Conservation (phyloP, 2,113 vertebrate species). For the Orycteropus afer region DNA sequence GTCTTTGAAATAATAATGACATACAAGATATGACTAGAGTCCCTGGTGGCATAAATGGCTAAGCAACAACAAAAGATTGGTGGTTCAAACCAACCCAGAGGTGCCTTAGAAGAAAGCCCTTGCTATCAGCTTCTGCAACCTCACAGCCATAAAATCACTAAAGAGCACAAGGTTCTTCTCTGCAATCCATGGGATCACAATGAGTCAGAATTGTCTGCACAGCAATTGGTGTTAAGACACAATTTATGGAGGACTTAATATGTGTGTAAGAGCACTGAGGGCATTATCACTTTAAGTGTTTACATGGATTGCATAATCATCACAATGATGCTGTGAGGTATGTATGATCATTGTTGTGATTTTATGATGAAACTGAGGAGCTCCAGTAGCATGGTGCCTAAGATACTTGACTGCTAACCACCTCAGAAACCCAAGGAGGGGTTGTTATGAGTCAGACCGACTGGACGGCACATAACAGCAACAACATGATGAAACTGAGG, state of each 20-base stretch:
- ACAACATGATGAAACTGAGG: not conserved
- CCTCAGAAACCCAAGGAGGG: too few relatives aligned
- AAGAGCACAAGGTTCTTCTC: not conserved
- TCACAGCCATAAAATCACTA: not conserved
- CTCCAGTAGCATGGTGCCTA: too few relatives aligned
- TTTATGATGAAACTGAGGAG: not conserved
- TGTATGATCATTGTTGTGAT: not conserved
- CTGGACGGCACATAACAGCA: too few relatives aligned
- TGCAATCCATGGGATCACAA: not conserved
- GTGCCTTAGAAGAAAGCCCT: not conserved
- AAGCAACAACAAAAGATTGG: not conserved
- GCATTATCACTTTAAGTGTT: not conserved
- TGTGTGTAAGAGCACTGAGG: not conserved
- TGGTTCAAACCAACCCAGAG: not conserved
- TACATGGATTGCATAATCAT: not conserved
- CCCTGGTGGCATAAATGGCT: not conserved
- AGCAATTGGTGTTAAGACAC: not conserved
- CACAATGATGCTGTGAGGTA: not conserved
- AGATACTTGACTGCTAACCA: too few relatives aligned
- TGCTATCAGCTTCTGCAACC: not conserved
- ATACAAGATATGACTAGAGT: not conserved
- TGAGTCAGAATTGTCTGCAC: not conserved
- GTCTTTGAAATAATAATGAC: not conserved
- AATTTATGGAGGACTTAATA: not conserved
- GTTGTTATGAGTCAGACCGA: too few relatives aligned